These are phyloP conservation scores for Oligia latruncula DNA, from an alignment of 2,888 invertebrate species.

Conservation along the genomic window DNA sequence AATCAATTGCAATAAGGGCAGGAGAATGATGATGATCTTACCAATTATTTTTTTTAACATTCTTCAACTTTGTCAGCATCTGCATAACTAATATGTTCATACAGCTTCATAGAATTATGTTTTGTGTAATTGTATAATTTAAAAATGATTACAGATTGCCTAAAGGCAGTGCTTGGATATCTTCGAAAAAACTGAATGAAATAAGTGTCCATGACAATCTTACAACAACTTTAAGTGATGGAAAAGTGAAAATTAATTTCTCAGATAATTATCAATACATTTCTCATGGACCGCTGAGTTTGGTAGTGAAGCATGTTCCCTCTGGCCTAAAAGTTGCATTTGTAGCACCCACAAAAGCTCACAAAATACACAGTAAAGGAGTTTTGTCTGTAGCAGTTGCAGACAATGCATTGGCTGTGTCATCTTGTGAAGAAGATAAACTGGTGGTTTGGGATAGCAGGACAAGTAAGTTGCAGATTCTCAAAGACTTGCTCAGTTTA, in stretches of 20 bases:
- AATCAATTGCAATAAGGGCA: neutral
- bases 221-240: slow-evolving; percentile 80
- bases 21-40: neutral
- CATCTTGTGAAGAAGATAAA: slow-evolving; percentile 90
- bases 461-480: slow-evolving; percentile 83
- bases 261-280: slow-evolving; percentile 83
- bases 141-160: slow-evolving; percentile 79
- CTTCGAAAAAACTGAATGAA: slow-evolving; percentile 84
- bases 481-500: neutral
- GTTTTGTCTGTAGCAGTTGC: slow-evolving; percentile 90
- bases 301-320: slow-evolving; percentile 84
- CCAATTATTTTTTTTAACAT: neutral
- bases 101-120: neutral
- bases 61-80: neutral
- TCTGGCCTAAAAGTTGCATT: slow-evolving; percentile 86
- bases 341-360: slow-evolving; percentile 87
- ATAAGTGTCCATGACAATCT: slow-evolving; percentile 84
- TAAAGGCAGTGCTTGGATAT: slow-evolving; percentile 87
- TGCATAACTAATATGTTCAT: neutral
- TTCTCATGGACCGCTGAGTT: slow-evolving; percentile 81
- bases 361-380: slow-evolving; percentile 85
- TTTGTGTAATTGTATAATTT: neutral
- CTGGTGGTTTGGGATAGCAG: slow-evolving; percentile 92
- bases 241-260: slow-evolving; percentile 83
- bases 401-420: slow-evolving; percentile 91